Conservation (phyloP, 2,797 vertebrate genomes). For the Simalia tracyae region DNA sequence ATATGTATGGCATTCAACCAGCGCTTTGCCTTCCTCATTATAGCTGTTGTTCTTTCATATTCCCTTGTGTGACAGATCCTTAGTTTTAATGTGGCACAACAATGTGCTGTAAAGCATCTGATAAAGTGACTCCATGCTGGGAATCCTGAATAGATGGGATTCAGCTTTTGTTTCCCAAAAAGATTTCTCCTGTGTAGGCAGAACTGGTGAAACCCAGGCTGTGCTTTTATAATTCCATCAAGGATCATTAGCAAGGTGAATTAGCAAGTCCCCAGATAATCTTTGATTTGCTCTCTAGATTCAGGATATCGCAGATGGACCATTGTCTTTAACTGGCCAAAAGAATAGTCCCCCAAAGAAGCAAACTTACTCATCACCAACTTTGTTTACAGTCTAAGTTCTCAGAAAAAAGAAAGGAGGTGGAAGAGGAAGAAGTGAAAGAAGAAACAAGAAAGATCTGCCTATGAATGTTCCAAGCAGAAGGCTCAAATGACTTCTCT, state of each 20-base stretch:
- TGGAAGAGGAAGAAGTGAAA: not conserved
- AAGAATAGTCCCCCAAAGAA: not conserved
- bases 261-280: not conserved
- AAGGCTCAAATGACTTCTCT: not conserved
- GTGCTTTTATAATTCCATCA: constrained; percentile 1
- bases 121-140: not conserved
- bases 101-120: not conserved
- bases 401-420: not conserved
- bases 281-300: not conserved
- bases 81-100: not conserved
- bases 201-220: not conserved
- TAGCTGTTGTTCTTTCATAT: not conserved
- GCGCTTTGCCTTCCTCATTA: not conserved
- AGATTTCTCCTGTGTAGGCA: not conserved
- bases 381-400: not conserved
- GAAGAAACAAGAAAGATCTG: not conserved
- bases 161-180: not conserved
- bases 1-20: not conserved
- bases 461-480: not conserved
- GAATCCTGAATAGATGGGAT: not conserved
- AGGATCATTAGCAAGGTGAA: not conserved
- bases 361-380: not conserved
- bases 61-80: not conserved
- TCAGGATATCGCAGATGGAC: not conserved
- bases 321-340: not conserved